A percentile compares a stretch with the other conserved stretches of the same genome.
phyloP scores from a whole-genome alignment of 1,140 invertebrate species.

The Steinernema feltiae region DNA sequence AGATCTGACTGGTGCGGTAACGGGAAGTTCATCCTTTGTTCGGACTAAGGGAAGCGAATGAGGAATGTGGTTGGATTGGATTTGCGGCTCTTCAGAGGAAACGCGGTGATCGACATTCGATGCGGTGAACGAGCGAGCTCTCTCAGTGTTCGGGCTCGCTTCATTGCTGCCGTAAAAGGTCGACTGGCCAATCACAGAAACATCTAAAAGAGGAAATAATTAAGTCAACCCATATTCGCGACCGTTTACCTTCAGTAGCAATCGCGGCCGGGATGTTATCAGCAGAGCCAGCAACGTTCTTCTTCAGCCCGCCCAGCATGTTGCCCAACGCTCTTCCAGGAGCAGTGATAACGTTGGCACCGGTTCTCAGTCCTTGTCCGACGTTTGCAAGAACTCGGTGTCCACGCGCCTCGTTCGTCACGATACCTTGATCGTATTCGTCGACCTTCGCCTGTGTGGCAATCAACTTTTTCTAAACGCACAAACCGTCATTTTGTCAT shows the following conservation, averaged over 20 bases:
- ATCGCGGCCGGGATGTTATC: constrained; percentile 37
- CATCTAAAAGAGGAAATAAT: neutral
- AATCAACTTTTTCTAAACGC: constrained; percentile 46
- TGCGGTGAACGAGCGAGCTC: neutral
- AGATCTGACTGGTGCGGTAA: neutral
- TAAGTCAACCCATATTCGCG: neutral
- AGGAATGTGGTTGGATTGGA: neutral
- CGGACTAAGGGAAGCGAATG: neutral
- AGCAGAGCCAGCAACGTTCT: constrained; percentile 46
- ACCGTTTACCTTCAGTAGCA: neutral
- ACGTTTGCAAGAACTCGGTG: constrained; percentile 43
- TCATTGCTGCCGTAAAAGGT: neutral
- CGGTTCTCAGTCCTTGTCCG: constrained; percentile 39
- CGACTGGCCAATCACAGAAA: neutral
- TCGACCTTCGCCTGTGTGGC: constrained; percentile 19
- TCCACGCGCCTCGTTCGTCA: constrained; percentile 30
- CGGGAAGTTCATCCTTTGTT: neutral
- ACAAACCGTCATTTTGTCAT: no score
- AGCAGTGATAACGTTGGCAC: constrained; percentile 42
- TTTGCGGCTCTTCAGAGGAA: neutral
- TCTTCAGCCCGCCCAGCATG: constrained; percentile 36
- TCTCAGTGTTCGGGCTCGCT: neutral
- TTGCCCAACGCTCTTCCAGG: constrained; percentile 18
- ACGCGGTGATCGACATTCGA: neutral
- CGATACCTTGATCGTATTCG: constrained; percentile 37